Percentiles rank a stretch among this genome's conserved stretches.
Conservation (phyloP, 2,888 invertebrate genomes). For the Reticulitermes lucifugus region DNA sequence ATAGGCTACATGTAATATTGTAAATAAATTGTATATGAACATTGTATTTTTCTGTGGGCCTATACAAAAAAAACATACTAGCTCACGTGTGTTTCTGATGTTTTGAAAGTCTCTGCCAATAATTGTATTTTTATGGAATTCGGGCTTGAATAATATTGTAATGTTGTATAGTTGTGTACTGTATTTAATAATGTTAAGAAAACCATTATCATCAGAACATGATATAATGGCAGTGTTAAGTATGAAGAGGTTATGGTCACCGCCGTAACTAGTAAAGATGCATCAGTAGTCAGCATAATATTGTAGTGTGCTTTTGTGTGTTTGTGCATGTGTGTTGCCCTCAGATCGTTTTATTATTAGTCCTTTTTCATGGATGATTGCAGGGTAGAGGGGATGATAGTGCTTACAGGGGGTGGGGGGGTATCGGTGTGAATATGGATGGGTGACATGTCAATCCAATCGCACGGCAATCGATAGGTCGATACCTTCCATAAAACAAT, state of each 20-base stretch:
- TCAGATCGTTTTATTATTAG: not conserved
- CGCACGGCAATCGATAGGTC: not conserved
- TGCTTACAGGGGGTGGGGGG: not conserved
- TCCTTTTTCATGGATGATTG: conserved; percentile 7
- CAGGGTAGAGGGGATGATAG: conserved; percentile 27
- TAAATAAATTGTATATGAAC: conserved; percentile 37
- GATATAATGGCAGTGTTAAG: not conserved
- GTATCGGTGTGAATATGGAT: not conserved
- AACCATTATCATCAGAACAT: conserved; percentile 11
- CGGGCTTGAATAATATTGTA: conserved; percentile 48
- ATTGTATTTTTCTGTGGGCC: conserved; percentile 52
- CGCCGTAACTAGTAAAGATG: not conserved
- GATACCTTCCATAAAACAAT: conserved; percentile 8
- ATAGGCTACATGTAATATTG: conserved; percentile 4
- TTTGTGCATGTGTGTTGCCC: not conserved
- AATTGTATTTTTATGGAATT: conserved; percentile 52
- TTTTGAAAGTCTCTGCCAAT: conserved; percentile 50
- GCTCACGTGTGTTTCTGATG: conserved; percentile 42
- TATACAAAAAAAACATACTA: conserved; percentile 36
- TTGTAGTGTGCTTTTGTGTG: conserved; percentile 27
- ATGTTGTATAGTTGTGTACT: conserved; percentile 50
- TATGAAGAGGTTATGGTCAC: not conserved
- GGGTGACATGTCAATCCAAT: not conserved
- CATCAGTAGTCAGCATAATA: not conserved
- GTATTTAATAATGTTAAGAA: conserved; percentile 48